These are phyloP conservation scores for Ascaphus truei DNA, from an alignment of 2,113 vertebrate species.

Conservation along the genomic window DNA sequence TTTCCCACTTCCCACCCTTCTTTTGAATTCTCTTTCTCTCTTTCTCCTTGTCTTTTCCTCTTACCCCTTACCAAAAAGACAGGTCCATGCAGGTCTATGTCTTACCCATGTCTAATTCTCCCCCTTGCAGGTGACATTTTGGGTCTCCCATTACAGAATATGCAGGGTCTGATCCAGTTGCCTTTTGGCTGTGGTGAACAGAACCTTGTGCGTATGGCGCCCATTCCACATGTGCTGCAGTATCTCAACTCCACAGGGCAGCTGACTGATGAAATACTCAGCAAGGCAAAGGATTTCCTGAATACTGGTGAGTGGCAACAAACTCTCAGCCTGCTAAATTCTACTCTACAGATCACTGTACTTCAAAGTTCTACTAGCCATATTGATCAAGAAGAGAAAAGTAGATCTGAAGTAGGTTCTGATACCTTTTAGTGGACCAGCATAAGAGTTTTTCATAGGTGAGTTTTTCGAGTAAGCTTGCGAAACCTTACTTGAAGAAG, in stretches of 20 bases:
- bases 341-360: too few species aligned
- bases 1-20: too few species aligned
- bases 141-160: constrained; percentile 58
- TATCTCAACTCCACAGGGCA: constrained; percentile 60
- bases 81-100: not conserved
- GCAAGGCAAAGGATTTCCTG: constrained; percentile 47
- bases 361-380: too few species aligned
- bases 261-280: constrained; percentile 51
- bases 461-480: too few species aligned
- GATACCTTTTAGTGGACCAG: too few species aligned
- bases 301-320: constrained; percentile 44
- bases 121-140: constrained; percentile 58
- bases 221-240: constrained; percentile 64
- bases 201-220: constrained; percentile 68
- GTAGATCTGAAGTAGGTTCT: too few species aligned
- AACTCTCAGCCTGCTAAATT: not conserved
- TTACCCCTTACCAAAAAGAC: not conserved
- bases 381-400: too few species aligned
- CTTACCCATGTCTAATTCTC: too few species aligned
- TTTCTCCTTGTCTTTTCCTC: not conserved
- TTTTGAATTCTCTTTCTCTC: not conserved
- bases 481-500: too few species aligned
- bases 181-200: constrained; percentile 66
- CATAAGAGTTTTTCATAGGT: too few species aligned
- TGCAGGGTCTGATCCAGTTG: constrained; percentile 55